Conservation (phyloP, 2,888 invertebrate species). For the Lomographa bimaculata region DNA sequence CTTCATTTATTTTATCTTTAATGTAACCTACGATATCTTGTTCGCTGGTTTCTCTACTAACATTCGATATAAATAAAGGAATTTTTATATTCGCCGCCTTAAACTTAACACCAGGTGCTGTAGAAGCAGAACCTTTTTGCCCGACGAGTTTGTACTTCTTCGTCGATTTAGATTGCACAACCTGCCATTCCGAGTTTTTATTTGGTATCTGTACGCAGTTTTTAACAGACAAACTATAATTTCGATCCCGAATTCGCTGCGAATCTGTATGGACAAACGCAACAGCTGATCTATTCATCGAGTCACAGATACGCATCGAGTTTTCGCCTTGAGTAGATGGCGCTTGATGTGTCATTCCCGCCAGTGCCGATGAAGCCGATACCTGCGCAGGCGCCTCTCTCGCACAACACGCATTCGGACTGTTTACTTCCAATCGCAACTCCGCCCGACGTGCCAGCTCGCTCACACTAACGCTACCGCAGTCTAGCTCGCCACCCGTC, state of each 20-base stretch:
- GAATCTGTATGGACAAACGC: conserved; percentile 6
- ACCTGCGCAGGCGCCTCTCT: background rate
- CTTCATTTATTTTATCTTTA: background rate
- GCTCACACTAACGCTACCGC: conserved; percentile 2
- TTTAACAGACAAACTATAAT: background rate
- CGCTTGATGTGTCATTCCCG: background rate
- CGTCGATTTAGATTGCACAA: conserved; percentile 1
- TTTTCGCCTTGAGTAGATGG: background rate
- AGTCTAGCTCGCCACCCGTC: background rate
- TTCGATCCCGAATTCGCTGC: background rate
- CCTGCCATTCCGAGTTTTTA: background rate
- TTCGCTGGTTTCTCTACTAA: background rate
- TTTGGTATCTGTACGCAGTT: background rate
- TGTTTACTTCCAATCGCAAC: background rate
- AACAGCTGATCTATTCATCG: background rate
- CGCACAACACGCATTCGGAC: too few species aligned
- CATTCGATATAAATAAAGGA: conserved; percentile 1
- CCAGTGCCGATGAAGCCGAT: background rate
- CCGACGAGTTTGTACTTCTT: conserved; percentile 2
- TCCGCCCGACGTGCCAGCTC: background rate
- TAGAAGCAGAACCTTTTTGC: conserved; percentile 3
- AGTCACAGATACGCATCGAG: background rate
- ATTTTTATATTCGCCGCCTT: background rate
- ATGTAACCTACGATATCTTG: background rate
- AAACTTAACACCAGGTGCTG: conserved; percentile 30